Percentiles rank a stretch among this genome's conserved stretches.
phyloP scores from a whole-genome alignment of 2,113 vertebrate species.

The Rhinoptilus africanus region DNA sequence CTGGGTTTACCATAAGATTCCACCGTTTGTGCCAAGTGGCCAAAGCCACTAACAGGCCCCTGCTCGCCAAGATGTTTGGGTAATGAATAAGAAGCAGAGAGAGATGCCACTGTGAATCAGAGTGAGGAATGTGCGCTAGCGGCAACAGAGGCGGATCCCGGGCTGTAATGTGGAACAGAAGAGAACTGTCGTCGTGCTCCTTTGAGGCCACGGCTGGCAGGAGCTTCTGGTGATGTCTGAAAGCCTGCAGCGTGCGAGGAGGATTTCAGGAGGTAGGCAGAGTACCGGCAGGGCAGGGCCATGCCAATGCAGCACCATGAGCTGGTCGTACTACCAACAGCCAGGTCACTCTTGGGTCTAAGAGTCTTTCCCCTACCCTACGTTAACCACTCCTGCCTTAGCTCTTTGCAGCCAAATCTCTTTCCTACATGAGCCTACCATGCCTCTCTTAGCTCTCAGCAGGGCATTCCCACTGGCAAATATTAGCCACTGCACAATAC shows the following conservation, averaged over 20 bases:
- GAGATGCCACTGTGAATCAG: conserved; percentile 61
- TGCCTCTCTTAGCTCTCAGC: neutral
- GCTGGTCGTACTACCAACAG: neutral
- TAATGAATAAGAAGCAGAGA: conserved; percentile 64
- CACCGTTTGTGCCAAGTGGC: conserved; percentile 55
- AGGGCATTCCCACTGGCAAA: neutral
- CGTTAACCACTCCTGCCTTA: neutral
- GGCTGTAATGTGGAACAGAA: conserved; percentile 43
- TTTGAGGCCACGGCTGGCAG: neutral
- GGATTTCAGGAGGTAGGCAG: neutral
- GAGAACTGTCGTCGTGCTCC: neutral
- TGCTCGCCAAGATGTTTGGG: conserved; percentile 58
- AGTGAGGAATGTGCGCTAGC: conserved; percentile 4
- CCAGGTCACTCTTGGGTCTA: neutral
- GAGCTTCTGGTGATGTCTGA: neutral
- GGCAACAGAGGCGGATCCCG: neutral
- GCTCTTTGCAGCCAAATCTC: neutral
- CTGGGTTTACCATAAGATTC: conserved; percentile 70
- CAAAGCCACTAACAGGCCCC: conserved; percentile 65
- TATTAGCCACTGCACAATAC: neutral
- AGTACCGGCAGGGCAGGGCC: neutral
- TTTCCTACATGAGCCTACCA: neutral
- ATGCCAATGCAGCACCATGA: fast-evolving
- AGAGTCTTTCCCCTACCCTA: neutral
- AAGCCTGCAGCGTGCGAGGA: fast-evolving